Evolutionary conservation across 1,140 invertebrate genomes (phyloP).

Genomic region (Acromyrmex heyeri): DNA sequence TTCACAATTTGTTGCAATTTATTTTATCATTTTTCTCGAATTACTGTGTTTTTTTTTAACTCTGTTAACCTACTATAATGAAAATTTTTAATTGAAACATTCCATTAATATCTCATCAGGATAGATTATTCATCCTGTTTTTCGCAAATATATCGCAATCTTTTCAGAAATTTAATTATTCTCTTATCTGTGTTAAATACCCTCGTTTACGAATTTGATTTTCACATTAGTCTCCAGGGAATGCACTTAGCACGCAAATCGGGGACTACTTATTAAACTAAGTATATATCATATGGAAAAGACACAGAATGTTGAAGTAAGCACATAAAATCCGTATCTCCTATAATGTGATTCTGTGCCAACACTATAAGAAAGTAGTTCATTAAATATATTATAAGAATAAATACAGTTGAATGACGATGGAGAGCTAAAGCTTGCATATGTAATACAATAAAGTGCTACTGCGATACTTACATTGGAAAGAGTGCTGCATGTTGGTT

Average conservation of each 20-base stretch:
- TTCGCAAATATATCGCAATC: not conserved
- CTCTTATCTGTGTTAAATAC: not conserved
- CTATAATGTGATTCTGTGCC: conserved; percentile 16
- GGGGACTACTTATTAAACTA: conserved; percentile 38
- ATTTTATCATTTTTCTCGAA: conserved; percentile 9
- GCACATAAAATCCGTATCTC: conserved; percentile 40
- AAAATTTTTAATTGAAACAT: conserved; percentile 2
- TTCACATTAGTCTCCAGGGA: conserved; percentile 10
- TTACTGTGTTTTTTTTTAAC: not conserved
- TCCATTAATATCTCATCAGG: not conserved
- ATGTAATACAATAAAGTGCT: conserved; percentile 76
- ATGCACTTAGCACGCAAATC: conserved; percentile 47
- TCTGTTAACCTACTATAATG: conserved; percentile 6
- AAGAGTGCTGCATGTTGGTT: conserved; percentile 76
- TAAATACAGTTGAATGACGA: conserved; percentile 33
- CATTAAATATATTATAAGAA: conserved; percentile 31
- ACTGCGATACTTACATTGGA: conserved; percentile 78
- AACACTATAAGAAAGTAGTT: conserved; percentile 38
- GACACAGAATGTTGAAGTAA: conserved; percentile 33
- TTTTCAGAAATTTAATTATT: not conserved
- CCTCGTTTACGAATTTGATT: not conserved
- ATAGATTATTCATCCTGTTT: not conserved
- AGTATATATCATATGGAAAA: conserved; percentile 17
- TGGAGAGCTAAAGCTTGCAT: conserved; percentile 73
- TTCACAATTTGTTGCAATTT: not conserved